Conservation (phyloP, 2,113 vertebrate species). For the Rhegmatorhina hoffmannsi region DNA sequence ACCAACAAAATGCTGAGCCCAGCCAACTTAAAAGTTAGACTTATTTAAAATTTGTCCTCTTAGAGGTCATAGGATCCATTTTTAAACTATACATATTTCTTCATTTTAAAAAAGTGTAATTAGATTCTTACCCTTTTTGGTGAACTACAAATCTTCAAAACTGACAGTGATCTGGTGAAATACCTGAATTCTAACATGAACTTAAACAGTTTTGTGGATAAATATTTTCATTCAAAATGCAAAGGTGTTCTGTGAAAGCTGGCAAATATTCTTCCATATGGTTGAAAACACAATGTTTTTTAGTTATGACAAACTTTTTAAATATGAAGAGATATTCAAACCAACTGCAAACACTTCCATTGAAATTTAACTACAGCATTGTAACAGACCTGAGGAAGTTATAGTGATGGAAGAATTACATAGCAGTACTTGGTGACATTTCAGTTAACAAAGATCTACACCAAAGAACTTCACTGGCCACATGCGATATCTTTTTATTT, state of each 20-base stretch:
- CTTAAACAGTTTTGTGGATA: not conserved
- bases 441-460: not conserved
- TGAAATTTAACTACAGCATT: not conserved
- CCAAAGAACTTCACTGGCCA: not conserved
- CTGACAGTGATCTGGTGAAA: not conserved
- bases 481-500: not conserved
- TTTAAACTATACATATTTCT: not conserved
- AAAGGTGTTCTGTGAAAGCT: not conserved
- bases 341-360: not conserved
- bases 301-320: not conserved
- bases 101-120: not conserved
- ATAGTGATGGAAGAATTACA: not conserved
- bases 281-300: not conserved
- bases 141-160: not conserved
- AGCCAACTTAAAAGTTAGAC: not conserved
- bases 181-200: not conserved
- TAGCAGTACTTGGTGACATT: not conserved
- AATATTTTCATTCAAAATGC: not conserved
- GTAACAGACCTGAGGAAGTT: not conserved
- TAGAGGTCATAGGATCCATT: not conserved
- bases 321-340: not conserved
- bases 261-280: not conserved
- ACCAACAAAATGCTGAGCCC: not conserved
- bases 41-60: not conserved
- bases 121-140: not conserved